Base-by-base conservation (phyloP, 2,888 invertebrate species). In the Sisyra nigra region DNA sequence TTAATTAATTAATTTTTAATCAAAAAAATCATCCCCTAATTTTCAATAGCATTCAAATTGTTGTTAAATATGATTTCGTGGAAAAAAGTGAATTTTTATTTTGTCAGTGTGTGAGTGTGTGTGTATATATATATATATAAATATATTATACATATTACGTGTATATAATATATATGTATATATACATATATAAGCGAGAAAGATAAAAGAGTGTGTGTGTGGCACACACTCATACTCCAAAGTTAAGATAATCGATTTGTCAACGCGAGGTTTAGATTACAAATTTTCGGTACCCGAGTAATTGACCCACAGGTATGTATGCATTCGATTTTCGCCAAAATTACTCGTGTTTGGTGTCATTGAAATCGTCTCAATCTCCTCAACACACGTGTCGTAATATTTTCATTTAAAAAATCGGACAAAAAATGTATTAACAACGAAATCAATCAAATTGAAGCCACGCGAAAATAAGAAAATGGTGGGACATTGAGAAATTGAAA, bases 211-310 rank as follows among this genome's bases (percentile, higher is more conserved):
- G 54, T 57, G 54, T 56, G 53, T 57, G 38, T 34, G 34, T 38
- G 15, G 38, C 15, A 34, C 15, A 15, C 15, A 34, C 34, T 15
- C 14, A 34, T 13, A 15, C 34, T 14, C 38, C 38, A 57, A 58
- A 57, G 54, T 56, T 57, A 40, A 61, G 61, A 63, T 66, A 67
- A 67, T 67, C 67, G 67, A 67, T 67, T 68, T 66, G 68, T 68
- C 68, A 64, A 66, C 63, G 59, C 58, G 56, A 60, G 56, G 59
- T 60, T 61, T 61, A 64, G 65, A 66, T 66, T 64, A 63, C 63
- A 63, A 64, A 61, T 63, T n/a, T 63, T 66, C 61, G 61, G 62
- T 61, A 60, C 57, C n/a, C n/a, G 59, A 60, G 15, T 66, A 65
- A 66, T 66, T 66, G 66, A 67, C 62, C 63, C 57, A 59, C 3